Evolutionary conservation across 2,888 invertebrate species (phyloP).

Genomic region (Bombylius major): DNA sequence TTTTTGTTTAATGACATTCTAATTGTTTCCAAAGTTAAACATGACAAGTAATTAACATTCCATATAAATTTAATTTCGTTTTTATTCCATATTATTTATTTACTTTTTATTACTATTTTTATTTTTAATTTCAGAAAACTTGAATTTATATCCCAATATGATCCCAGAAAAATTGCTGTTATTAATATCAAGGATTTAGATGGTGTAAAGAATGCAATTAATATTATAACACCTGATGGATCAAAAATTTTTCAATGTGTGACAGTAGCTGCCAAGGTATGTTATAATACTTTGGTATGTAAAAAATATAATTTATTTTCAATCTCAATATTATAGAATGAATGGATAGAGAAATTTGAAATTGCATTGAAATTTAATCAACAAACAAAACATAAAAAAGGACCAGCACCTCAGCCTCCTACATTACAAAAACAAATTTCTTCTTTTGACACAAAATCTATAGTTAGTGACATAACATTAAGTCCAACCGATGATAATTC

Average conservation of each 20-base stretch:
- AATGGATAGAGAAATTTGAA: constrained; percentile 90
- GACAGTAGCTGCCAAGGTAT: constrained; percentile 47
- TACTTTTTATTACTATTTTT: background rate
- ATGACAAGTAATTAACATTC: constrained; percentile 26
- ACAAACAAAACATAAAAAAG: constrained; percentile 47
- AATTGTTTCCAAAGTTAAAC: constrained; percentile 65
- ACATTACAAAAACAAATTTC: constrained; percentile 18
- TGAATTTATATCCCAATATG: constrained; percentile 33
- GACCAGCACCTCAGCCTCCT: constrained; percentile 38
- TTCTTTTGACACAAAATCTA: constrained; percentile 20
- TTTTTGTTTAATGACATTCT: constrained; percentile 88
- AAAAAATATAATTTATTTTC: background rate
- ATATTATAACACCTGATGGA: constrained; percentile 86
- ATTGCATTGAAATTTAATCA: constrained; percentile 72
- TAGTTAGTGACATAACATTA: constrained; percentile 18
- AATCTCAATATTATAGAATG: constrained; percentile 45
- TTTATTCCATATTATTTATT: background rate
- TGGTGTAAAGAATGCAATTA: constrained; percentile 83
- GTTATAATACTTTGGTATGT: background rate
- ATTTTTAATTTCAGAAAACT: constrained; percentile 24
- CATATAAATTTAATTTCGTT: background rate
- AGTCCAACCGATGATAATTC: constrained; percentile 22
- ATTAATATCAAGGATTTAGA: constrained; percentile 88
- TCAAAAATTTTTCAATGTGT: constrained; percentile 85
- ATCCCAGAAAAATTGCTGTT: constrained; percentile 70